A percentile compares a stretch with the other conserved stretches of the same genome.
Evolutionary conservation across 1,140 invertebrate genomes (phyloP).

Genomic region (Planococcus citri): DNA sequence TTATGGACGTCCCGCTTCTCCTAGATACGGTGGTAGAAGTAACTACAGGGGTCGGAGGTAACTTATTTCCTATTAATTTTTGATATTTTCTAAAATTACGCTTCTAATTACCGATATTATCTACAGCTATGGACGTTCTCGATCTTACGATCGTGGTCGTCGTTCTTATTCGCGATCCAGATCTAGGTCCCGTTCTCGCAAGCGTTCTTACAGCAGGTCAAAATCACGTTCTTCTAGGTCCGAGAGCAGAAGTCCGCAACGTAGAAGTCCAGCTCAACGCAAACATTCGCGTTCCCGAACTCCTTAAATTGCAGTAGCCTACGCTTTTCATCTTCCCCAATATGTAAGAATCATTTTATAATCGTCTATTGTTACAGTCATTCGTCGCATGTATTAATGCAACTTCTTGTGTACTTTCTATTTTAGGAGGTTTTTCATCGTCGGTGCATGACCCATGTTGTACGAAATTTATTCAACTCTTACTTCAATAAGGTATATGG

Average conservation of each 20-base stretch:
- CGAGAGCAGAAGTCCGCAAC: constrained; percentile 36
- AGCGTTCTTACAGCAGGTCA: constrained; percentile 41
- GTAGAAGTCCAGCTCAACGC: no score
- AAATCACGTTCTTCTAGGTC: constrained; percentile 34
- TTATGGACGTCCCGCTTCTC: constrained; percentile 78
- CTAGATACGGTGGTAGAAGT: constrained; percentile 47
- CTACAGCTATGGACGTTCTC: constrained; percentile 17
- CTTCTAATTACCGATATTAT: no score
- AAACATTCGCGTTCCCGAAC: constrained; percentile 41
- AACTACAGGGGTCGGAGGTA: constrained; percentile 35
- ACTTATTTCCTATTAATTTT: no score
- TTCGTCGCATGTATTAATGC: no score
- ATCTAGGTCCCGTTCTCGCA: constrained; percentile 39
- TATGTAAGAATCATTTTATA: background rate
- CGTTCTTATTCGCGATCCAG: constrained; percentile 40
- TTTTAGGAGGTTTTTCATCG: background rate
- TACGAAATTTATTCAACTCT: background rate
- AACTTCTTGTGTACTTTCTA: no score
- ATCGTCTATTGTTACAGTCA: no score
- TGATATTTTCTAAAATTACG: no score
- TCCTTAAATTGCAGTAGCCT: constrained; percentile 32
- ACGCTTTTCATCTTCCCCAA: no score
- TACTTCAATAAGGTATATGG: background rate
- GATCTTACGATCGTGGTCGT: no score
- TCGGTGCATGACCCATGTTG: background rate